phyloP scores from a whole-genome alignment of 2,113 vertebrate species.

The Mus musculus region DNA sequence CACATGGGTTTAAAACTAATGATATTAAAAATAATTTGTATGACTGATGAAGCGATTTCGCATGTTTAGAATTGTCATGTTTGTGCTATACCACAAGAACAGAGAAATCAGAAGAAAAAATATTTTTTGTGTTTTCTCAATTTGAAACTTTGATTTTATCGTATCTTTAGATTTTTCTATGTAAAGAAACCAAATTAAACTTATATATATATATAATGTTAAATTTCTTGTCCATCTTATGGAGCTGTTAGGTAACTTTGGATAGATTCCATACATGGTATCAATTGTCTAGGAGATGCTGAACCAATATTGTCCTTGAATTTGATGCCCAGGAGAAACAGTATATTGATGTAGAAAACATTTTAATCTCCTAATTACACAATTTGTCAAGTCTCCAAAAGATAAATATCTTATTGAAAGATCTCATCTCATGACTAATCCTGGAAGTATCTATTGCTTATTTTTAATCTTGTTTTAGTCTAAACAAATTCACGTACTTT shows the following conservation, averaged over 20 bases:
- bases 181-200: conserved; percentile 66
- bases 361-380: conserved; percentile 46
- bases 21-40: conserved; percentile 64
- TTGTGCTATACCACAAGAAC: conserved; percentile 68
- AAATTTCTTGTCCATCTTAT: conserved; percentile 62
- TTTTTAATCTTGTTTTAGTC: conserved; percentile 81
- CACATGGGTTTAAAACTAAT: conserved; percentile 42
- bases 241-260: conserved; percentile 40
- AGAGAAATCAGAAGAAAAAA: conserved; percentile 63
- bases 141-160: conserved; percentile 60
- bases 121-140: conserved; percentile 58
- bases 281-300: conserved; percentile 66
- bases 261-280: conserved; percentile 61
- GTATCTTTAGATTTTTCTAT: conserved; percentile 62
- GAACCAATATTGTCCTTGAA: conserved; percentile 68
- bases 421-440: conserved; percentile 80
- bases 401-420: conserved; percentile 68
- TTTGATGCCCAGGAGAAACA: conserved; percentile 56
- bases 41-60: conserved; percentile 59
- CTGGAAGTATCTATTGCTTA: conserved; percentile 78
- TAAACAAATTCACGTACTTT: conserved; percentile 67
- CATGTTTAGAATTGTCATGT: conserved; percentile 63
- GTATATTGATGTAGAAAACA: conserved; percentile 55
- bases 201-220: conserved; percentile 57
- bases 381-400: conserved; percentile 76